These are phyloP conservation scores for Euphonia xanthogaster DNA, from an alignment of 2,797 vertebrate species.

Conservation along the genomic window DNA sequence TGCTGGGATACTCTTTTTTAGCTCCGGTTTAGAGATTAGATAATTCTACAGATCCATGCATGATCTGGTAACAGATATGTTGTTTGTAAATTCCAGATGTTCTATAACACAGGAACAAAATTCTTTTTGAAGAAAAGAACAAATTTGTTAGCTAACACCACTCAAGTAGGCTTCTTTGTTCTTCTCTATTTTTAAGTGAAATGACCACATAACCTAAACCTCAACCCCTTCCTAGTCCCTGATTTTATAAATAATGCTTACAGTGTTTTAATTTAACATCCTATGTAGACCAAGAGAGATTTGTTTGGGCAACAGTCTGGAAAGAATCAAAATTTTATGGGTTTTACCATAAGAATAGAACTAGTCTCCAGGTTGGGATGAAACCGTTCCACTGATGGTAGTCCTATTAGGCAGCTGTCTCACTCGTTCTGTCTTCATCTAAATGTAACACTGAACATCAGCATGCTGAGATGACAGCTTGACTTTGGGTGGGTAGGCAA, in stretches of 20 bases:
- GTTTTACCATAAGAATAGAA: not conserved
- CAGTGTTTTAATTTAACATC: not conserved
- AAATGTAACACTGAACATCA: not conserved
- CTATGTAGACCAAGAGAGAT: not conserved
- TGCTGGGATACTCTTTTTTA: not conserved
- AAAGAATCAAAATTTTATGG: not conserved
- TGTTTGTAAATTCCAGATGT: not conserved
- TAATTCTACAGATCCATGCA: not conserved
- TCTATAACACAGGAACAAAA: not conserved
- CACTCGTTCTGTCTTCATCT: not conserved
- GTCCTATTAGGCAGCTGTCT: not conserved
- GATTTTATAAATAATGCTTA: not conserved
- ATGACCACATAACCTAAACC: not conserved
- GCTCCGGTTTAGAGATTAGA: not conserved
- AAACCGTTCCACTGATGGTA: not conserved
- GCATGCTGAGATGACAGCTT: not conserved
- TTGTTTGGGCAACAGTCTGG: not conserved
- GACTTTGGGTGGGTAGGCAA: not conserved
- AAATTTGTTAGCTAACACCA: not conserved
- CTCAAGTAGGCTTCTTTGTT: not conserved
- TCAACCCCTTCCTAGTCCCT: not conserved
- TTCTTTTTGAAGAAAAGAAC: not conserved
- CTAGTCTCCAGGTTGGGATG: not conserved
- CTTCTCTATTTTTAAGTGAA: not conserved
- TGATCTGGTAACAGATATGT: not conserved